Evolutionary conservation across 2,888 invertebrate genomes (phyloP).

Genomic region (Sepiola atlantica): DNA sequence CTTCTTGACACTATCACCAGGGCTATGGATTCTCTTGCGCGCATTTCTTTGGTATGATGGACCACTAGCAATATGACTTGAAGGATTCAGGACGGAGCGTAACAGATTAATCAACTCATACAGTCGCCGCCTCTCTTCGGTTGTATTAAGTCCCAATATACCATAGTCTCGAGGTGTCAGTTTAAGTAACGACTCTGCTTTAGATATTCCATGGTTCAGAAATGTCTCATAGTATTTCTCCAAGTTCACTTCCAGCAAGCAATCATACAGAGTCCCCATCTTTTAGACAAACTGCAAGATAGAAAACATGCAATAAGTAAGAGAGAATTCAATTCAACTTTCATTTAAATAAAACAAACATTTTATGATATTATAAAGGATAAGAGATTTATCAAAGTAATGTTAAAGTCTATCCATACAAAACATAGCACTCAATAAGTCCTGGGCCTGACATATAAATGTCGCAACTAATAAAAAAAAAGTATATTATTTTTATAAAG

Average conservation of each 20-base stretch:
- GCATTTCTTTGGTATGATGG: not conserved
- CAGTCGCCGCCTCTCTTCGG: conserved; percentile 68
- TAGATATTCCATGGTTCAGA: conserved; percentile 67
- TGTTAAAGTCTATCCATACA: too few relatives aligned
- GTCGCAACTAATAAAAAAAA: too few relatives aligned
- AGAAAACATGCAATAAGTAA: not conserved
- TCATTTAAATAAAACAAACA: too few relatives aligned
- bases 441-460: too few relatives aligned
- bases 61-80: conserved; percentile 23
- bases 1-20: conserved; percentile 48
- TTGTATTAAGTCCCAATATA: conserved; percentile 66
- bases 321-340: not conserved
- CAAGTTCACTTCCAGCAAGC: conserved; percentile 69
- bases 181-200: conserved; percentile 66
- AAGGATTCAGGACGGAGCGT: conserved; percentile 66
- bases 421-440: too few relatives aligned
- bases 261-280: conserved; percentile 69
- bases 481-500: too few relatives aligned
- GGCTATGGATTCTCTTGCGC: conserved; percentile 32
- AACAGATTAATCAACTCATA: conserved; percentile 70
- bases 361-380: too few relatives aligned
- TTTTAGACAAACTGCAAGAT: not conserved
- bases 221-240: conserved; percentile 71
- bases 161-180: conserved; percentile 70
- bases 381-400: too few relatives aligned